phyloP scores from a whole-genome alignment of 2,888 invertebrate species.

The Melikaiella ostensackeni region DNA sequence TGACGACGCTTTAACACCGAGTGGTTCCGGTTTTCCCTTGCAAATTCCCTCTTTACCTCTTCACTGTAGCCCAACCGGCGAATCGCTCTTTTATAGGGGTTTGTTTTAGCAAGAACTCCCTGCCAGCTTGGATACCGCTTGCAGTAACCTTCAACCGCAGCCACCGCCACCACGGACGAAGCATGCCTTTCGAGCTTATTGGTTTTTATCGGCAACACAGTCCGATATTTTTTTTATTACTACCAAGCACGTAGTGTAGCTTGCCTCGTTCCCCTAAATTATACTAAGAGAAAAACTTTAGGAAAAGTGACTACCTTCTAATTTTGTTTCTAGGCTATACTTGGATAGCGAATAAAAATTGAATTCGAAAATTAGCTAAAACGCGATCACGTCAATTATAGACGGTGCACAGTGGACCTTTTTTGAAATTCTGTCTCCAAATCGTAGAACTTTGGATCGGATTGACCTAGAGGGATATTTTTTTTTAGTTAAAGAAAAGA shows the following conservation, averaged over 20 bases:
- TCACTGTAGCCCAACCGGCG: constrained; percentile 65
- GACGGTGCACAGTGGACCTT: too few species aligned
- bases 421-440: too few species aligned
- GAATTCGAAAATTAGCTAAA: too few species aligned
- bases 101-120: constrained; percentile 72
- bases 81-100: constrained; percentile 69
- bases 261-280: background rate
- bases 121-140: constrained; percentile 52
- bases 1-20: constrained; percentile 69
- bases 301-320: background rate
- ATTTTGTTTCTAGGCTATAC: background rate
- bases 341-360: background rate
- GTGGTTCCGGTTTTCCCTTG: constrained; percentile 70
- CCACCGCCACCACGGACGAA: constrained; percentile 67
- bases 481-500: too few species aligned
- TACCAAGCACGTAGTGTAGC: background rate
- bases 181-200: constrained; percentile 71
- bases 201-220: constrained; percentile 73
- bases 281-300: background rate
- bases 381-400: too few species aligned
- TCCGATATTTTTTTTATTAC: constrained; percentile 69
- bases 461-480: too few species aligned
- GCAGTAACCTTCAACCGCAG: constrained; percentile 65
- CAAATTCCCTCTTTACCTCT: constrained; percentile 74
- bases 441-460: too few species aligned